A percentile compares a stretch with the other conserved stretches of the same genome.
Evolutionary conservation across 2,888 invertebrate species (phyloP).

Genomic region (Cheiracanthium punctorium): DNA sequence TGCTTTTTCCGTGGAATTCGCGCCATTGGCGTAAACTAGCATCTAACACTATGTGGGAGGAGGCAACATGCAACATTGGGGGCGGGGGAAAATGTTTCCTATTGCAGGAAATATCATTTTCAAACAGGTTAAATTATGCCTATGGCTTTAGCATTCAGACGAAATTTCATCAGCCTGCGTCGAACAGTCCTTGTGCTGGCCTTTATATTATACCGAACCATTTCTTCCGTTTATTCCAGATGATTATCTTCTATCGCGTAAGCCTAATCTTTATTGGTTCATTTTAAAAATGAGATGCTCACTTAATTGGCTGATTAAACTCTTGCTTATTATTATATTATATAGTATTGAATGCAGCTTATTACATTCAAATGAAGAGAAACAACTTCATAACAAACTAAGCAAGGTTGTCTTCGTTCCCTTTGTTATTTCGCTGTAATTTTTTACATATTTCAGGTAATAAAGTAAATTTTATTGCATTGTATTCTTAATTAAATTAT

Average conservation of each 20-base stretch:
- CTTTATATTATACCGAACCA: not conserved
- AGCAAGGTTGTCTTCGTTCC: conserved; percentile 5
- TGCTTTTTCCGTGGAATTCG: conserved; percentile 18
- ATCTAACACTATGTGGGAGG: too few relatives aligned
- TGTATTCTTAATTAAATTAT: conserved; percentile 22
- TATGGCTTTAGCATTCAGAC: conserved; percentile 9
- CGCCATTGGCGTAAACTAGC: too few relatives aligned
- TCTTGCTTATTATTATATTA: not conserved
- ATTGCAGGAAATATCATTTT: too few relatives aligned
- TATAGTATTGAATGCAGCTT: too few relatives aligned
- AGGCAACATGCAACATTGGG: too few relatives aligned
- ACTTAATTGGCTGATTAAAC: conserved; percentile 8
- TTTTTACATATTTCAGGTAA: conserved; percentile 20
- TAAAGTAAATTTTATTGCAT: conserved; percentile 3
- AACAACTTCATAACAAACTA: conserved; percentile 3
- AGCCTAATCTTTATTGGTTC: not conserved
- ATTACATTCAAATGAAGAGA: conserved; percentile 16
- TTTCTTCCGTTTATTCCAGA: not conserved
- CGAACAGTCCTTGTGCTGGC: not conserved
- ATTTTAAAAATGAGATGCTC: not conserved
- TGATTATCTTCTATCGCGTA: conserved; percentile 17
- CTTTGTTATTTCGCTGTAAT: conserved; percentile 15
- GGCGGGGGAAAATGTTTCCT: too few relatives aligned
- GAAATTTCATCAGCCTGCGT: conserved; percentile 1
- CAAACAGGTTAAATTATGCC: too few relatives aligned